These are phyloP conservation scores for Myotis pilosus DNA, from an alignment of 2,797 vertebrate genomes.

Conservation along the genomic window DNA sequence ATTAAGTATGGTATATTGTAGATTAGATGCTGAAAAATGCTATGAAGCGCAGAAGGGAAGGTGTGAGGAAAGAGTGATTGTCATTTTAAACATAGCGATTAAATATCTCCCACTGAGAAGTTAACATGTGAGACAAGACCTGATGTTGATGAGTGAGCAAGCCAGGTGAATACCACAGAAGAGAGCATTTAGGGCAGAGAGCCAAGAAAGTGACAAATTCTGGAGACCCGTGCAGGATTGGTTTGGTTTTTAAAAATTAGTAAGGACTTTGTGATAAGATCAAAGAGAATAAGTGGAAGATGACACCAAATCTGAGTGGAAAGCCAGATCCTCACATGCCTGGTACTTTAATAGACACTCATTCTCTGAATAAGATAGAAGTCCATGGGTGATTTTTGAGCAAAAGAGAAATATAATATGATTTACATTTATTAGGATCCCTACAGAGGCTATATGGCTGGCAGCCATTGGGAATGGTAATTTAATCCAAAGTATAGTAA, in stretches of 20 bases:
- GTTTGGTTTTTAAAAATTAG: neutral
- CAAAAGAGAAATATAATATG: neutral
- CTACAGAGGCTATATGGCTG: neutral
- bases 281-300: neutral
- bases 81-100: neutral
- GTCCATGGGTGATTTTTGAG: neutral
- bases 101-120: neutral
- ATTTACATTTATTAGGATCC: neutral
- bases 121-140: neutral
- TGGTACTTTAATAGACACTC: neutral
- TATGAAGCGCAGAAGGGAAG: neutral
- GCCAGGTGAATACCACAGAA: neutral
- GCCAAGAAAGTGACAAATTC: neutral
- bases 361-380: neutral
- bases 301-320: neutral
- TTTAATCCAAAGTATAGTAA: neutral
- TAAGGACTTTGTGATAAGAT: neutral
- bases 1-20: neutral
- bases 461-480: neutral
- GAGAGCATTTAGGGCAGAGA: neutral
- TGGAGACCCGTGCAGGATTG: neutral
- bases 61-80: neutral
- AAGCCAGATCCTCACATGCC: neutral
- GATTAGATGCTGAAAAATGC: neutral
- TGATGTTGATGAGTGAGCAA: neutral